These are phyloP conservation scores for Balaeniceps rex DNA, from an alignment of 2,113 vertebrate genomes.

Conservation along the genomic window DNA sequence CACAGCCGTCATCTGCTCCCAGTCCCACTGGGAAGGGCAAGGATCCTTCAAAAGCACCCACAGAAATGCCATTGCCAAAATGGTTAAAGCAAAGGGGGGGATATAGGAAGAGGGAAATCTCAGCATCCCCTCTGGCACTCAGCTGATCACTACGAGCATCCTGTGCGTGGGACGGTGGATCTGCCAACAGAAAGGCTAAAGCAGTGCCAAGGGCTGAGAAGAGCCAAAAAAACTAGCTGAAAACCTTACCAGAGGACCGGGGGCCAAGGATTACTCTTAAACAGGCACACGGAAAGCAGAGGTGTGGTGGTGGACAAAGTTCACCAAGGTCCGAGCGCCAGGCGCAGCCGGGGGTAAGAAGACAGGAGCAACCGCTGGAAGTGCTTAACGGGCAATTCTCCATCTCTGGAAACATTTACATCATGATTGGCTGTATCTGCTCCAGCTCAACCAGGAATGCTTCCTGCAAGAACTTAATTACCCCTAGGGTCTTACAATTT, in stretches of 20 bases:
- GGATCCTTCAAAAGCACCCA: background rate
- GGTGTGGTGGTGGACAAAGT: background rate
- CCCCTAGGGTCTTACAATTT: background rate
- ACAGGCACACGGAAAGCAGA: background rate
- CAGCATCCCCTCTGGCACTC: background rate
- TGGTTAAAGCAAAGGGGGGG: background rate
- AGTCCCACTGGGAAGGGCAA: background rate
- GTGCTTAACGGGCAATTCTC: background rate
- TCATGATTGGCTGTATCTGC: background rate
- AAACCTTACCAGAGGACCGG: background rate
- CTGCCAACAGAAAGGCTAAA: background rate
- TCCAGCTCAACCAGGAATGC: constrained; percentile 18
- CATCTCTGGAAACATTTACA: constrained; percentile 23
- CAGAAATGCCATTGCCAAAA: background rate
- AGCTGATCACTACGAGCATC: background rate
- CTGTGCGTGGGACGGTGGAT: background rate
- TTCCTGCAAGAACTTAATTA: constrained; percentile 35
- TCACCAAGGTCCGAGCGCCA: background rate
- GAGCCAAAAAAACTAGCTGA: background rate
- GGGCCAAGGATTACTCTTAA: background rate
- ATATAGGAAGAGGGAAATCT: background rate
- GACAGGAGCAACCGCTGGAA: background rate
- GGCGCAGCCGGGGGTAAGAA: background rate
- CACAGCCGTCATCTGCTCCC: background rate
- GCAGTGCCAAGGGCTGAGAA: background rate